These are phyloP conservation scores for Drosophila kohkoa DNA, from an alignment of 1,140 invertebrate genomes.

Conservation along the genomic window DNA sequence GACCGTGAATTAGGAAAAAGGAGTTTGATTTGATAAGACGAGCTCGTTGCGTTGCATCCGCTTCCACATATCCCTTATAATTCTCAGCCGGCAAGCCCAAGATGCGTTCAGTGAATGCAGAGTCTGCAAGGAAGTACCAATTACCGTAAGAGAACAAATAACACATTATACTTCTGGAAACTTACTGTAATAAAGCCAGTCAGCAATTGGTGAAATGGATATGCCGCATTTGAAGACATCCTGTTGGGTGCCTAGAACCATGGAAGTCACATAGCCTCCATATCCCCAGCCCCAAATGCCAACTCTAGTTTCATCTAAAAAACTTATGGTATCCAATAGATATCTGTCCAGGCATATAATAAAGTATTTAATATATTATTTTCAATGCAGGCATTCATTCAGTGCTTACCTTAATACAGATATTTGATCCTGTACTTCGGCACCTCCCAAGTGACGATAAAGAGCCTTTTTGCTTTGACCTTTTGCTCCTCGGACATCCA, in stretches of 20 bases:
- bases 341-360: conserved; percentile 86
- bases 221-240: conserved; percentile 96
- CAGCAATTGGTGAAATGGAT: conserved; percentile 96
- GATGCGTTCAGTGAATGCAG: conserved; percentile 96
- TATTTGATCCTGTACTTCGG: conserved; percentile 95
- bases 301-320: conserved; percentile 93
- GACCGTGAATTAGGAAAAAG: conserved; percentile 95
- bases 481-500: conserved; percentile 94
- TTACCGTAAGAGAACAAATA: background rate
- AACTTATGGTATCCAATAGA: conserved; percentile 92
- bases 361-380: background rate
- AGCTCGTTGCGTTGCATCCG: conserved; percentile 94
- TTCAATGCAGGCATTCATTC: background rate
- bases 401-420: conserved; percentile 90
- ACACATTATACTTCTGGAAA: background rate
- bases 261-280: conserved; percentile 96
- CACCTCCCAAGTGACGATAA: conserved; percentile 92
- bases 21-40: conserved; percentile 93
- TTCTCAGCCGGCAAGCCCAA: conserved; percentile 95
- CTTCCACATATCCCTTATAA: conserved; percentile 96
- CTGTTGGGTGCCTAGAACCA: conserved; percentile 94
- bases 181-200: conserved; percentile 98
- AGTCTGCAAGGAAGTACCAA: conserved; percentile 88
- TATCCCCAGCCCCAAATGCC: conserved; percentile 99
- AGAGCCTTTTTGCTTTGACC: conserved; percentile 92